Conservation (phyloP, 2,797 vertebrate genomes). For the Myotis planiceps region DNA sequence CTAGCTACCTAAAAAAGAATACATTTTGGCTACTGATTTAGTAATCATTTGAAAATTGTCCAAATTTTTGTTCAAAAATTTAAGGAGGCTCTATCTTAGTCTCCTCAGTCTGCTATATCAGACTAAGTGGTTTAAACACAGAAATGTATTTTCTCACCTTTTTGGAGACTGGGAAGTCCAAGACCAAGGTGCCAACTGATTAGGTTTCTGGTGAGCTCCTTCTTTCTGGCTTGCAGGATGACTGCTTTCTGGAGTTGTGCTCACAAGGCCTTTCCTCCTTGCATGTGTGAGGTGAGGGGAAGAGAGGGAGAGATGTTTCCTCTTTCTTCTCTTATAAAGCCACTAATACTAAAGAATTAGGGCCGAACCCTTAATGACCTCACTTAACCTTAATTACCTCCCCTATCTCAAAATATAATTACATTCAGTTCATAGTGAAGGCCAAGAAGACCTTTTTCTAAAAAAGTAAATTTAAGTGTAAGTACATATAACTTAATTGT, state of each 20-base stretch:
- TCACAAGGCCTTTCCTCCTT: background rate
- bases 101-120: background rate
- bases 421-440: background rate
- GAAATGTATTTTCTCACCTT: slow-evolving; percentile 3
- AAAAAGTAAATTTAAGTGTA: background rate
- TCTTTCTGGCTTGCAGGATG: background rate
- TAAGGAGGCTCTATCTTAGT: background rate
- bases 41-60: background rate
- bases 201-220: background rate
- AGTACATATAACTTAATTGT: slow-evolving; percentile 17
- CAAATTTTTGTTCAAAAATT: background rate
- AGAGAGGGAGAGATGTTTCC: background rate
- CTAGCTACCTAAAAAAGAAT: slow-evolving; percentile 12
- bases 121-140: background rate
- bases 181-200: background rate
- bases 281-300: background rate
- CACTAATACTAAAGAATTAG: background rate
- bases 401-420: background rate
- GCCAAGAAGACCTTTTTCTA: background rate
- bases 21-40: slow-evolving; percentile 16
- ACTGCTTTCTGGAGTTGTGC: background rate
- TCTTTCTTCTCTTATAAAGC: background rate
- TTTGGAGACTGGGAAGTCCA: background rate
- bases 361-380: background rate
- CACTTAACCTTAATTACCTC: background rate